phyloP scores from a whole-genome alignment of 2,888 invertebrate genomes.

The Drosophila parthenogenetica region DNA sequence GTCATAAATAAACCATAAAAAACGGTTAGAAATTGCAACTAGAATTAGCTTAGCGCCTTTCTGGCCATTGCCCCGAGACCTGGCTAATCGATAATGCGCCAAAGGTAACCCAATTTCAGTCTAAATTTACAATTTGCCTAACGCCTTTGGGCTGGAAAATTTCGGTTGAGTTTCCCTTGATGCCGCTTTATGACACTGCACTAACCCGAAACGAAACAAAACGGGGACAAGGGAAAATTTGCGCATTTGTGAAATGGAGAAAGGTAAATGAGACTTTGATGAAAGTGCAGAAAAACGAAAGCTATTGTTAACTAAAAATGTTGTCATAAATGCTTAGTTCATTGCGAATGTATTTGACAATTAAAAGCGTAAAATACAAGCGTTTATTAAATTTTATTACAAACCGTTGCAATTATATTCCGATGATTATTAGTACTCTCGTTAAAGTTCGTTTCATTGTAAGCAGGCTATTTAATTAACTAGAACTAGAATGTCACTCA shows the following conservation, averaged over 20 bases:
- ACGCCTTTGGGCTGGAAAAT: slow-evolving; percentile 1
- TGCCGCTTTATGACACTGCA: slow-evolving; percentile 28
- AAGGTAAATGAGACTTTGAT: slow-evolving; percentile 11
- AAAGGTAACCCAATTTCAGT: slow-evolving; percentile 61
- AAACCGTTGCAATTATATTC: background rate
- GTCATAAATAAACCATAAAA: slow-evolving; percentile 7
- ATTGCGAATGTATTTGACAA: background rate
- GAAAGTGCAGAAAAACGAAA: background rate
- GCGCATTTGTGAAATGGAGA: slow-evolving; percentile 12
- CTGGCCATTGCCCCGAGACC: slow-evolving; percentile 46
- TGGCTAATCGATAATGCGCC: slow-evolving; percentile 61
- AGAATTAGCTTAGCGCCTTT: background rate
- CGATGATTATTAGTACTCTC: too few relatives aligned
- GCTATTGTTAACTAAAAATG: background rate
- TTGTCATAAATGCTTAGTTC: background rate
- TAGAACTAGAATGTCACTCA: too few relatives aligned
- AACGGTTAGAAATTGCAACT: background rate
- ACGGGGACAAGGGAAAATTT: slow-evolving; percentile 16
- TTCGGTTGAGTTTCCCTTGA: slow-evolving; percentile 15
- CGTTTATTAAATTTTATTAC: background rate
- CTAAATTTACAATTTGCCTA: slow-evolving; percentile 35
- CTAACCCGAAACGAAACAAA: background rate
- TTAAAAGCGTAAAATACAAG: background rate
- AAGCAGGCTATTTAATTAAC: background rate
- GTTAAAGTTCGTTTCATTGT: background rate